Evolutionary conservation across 2,113 vertebrate genomes (phyloP).

Genomic region (Chitala chitala): DNA sequence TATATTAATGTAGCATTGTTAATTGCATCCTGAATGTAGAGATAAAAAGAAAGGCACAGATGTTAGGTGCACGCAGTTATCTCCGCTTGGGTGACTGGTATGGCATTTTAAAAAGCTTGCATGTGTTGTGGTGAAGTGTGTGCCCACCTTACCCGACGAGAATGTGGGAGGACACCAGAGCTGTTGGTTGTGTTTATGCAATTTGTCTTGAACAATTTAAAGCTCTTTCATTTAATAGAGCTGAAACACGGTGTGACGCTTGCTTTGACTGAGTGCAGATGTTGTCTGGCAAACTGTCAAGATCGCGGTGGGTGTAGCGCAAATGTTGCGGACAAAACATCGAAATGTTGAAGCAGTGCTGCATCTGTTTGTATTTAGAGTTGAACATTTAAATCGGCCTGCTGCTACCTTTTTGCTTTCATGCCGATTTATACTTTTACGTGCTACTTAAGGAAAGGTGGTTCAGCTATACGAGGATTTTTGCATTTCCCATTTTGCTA

Average conservation of each 20-base stretch:
- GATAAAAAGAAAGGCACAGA: too few relatives aligned
- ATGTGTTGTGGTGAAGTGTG: background rate
- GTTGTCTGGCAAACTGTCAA: conserved; percentile 21
- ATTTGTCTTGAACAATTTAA: background rate
- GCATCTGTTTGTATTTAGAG: background rate
- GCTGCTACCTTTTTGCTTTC: too few relatives aligned
- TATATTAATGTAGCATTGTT: background rate
- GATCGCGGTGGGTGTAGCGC: background rate
- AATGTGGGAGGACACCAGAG: background rate
- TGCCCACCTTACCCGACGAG: background rate
- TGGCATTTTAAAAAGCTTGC: conserved; percentile 2
- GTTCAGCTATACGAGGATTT: too few relatives aligned
- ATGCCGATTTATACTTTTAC: too few relatives aligned
- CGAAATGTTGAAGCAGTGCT: background rate
- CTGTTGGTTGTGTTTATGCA: background rate
- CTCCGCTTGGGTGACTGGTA: background rate
- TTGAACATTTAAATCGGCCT: too few relatives aligned
- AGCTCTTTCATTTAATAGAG: background rate
- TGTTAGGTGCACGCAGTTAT: background rate
- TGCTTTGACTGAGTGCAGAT: background rate
- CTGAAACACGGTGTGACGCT: background rate
- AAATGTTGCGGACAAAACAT: background rate
- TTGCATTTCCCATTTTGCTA: too few relatives aligned
- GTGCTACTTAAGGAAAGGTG: too few relatives aligned
- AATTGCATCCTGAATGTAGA: background rate